These are phyloP conservation scores for Scomberomorus guttatus DNA, from an alignment of 2,797 vertebrate genomes.

Conservation along the genomic window DNA sequence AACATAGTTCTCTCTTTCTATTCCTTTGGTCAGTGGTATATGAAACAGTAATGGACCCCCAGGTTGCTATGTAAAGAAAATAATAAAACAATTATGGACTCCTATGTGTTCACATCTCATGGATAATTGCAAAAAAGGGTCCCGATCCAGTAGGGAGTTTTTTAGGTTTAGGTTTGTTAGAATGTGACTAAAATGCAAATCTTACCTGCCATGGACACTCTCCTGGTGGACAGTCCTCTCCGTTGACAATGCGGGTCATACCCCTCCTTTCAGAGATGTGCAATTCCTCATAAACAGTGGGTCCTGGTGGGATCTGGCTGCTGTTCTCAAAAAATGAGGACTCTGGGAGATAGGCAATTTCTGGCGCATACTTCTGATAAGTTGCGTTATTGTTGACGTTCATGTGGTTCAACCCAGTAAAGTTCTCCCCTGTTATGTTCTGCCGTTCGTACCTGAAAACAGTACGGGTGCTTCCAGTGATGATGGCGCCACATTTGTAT, in stretches of 20 bases:
- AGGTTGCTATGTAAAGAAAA: no score
- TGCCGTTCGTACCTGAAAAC: slow-evolving; percentile 36
- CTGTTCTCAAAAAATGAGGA: accelerated
- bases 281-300: not conserved
- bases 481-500: slow-evolving; percentile 84
- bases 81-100: not conserved
- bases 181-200: not conserved
- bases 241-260: slow-evolving; percentile 85
- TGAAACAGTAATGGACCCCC: no score
- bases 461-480: slow-evolving; percentile 41
- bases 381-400: not conserved
- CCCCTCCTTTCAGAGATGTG: accelerated
- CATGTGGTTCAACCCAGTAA: accelerated
- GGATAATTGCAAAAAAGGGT: no score
- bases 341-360: not conserved
- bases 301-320: no score
- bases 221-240: slow-evolving; percentile 78
- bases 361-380: accelerated
- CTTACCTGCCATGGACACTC: slow-evolving; percentile 77
- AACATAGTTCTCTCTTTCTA: no score
- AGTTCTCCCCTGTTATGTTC: not conserved
- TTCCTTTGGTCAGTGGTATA: no score
- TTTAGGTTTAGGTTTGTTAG: no score
- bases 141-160: no score
- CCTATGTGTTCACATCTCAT: not conserved